These are phyloP conservation scores for Rhinichthys klamathensis DNA, from an alignment of 2,113 vertebrate species.

Conservation along the genomic window DNA sequence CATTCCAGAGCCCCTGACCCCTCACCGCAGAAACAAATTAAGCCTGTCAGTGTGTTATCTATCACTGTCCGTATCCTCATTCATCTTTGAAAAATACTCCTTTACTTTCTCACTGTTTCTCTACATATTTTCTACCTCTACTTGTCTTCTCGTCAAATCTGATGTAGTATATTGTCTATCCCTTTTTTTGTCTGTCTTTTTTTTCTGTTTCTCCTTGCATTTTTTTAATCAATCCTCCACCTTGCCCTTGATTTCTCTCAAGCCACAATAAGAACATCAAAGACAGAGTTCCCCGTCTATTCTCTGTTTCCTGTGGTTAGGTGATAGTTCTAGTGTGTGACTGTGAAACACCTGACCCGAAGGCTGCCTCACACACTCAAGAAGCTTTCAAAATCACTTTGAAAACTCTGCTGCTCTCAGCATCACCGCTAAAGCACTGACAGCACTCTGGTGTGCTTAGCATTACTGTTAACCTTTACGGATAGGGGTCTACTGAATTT, in stretches of 20 bases:
- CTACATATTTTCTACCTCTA: slow-evolving; percentile 47
- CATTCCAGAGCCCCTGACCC: not conserved
- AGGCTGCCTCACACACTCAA: slow-evolving; percentile 7
- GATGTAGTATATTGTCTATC: not conserved
- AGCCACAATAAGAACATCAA: slow-evolving; percentile 30
- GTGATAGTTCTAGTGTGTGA: not conserved
- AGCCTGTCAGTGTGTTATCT: slow-evolving; percentile 45
- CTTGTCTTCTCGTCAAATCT: not conserved
- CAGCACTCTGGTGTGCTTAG: not conserved
- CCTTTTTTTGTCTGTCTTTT: not conserved
- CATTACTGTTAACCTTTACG: slow-evolving; percentile 1
- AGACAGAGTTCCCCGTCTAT: slow-evolving; percentile 4
- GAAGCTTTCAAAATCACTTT: slow-evolving; percentile 27
- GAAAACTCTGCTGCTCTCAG: slow-evolving; percentile 29
- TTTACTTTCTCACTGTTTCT: slow-evolving; percentile 14
- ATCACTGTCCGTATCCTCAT: slow-evolving; percentile 50
- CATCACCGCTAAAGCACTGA: slow-evolving; percentile 2
- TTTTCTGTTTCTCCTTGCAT: slow-evolving; percentile 37
- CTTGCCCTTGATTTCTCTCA: not conserved
- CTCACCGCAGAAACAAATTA: slow-evolving; percentile 27
- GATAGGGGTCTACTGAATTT: not conserved
- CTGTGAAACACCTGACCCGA: not conserved
- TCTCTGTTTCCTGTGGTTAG: slow-evolving; percentile 20
- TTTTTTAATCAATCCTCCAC: slow-evolving; percentile 38
- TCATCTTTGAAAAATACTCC: slow-evolving; percentile 20